These are phyloP conservation scores for Tetrax tetrax DNA, from an alignment of 2,113 vertebrate genomes.

Conservation along the genomic window DNA sequence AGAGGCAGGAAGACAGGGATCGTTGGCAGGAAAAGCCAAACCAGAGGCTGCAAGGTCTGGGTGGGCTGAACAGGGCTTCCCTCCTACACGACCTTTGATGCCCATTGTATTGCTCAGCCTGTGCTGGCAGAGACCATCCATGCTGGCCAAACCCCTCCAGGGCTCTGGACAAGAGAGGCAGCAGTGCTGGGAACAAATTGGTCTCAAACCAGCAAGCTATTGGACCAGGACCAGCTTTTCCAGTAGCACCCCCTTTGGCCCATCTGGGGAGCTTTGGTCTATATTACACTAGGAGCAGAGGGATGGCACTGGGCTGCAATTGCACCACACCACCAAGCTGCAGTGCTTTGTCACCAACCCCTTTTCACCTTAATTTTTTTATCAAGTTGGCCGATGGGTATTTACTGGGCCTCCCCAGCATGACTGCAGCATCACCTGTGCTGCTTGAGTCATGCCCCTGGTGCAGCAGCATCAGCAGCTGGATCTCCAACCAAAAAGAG, in stretches of 20 bases:
- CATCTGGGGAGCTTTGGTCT: neutral
- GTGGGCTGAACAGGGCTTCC: neutral
- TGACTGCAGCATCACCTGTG: neutral
- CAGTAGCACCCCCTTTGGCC: neutral
- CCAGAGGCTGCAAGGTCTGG: neutral
- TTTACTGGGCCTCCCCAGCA: neutral
- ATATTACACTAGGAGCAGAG: neutral
- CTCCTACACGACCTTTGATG: accelerated
- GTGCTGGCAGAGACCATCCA: neutral
- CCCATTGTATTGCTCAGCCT: neutral
- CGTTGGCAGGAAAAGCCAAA: neutral
- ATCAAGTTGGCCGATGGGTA: neutral
- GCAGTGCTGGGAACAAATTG: neutral
- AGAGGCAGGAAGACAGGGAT: neutral
- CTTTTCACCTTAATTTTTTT: neutral
- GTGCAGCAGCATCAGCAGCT: neutral
- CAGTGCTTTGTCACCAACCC: neutral
- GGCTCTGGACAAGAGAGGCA: neutral
- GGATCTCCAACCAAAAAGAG: neutral
- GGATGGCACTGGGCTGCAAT: neutral
- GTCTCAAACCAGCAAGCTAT: neutral
- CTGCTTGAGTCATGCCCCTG: neutral
- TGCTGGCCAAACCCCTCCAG: neutral
- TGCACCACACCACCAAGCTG: neutral
- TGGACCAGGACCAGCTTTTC: neutral